Conservation (phyloP, 2,113 vertebrate species). For the Microtus oregoni region DNA sequence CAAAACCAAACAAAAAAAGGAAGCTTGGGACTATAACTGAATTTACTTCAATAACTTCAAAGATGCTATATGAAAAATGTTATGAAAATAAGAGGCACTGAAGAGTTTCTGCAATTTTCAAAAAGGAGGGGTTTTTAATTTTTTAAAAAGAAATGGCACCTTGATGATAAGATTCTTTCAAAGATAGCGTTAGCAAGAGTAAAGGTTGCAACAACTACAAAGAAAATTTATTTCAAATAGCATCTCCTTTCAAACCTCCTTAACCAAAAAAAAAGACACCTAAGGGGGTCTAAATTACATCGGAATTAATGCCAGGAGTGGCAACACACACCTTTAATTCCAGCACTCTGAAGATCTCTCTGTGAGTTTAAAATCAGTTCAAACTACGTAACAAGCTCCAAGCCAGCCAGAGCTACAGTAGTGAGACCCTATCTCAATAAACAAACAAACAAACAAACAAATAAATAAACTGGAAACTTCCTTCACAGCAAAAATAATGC, state of each 20-base stretch:
- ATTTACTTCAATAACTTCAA: conserved; percentile 62
- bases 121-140: conserved; percentile 48
- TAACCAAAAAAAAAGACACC: background rate
- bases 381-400: background rate
- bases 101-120: conserved; percentile 59
- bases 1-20: background rate
- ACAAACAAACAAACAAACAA: background rate
- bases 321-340: background rate
- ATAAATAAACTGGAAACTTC: background rate
- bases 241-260: background rate
- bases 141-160: conserved; percentile 35
- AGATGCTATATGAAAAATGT: conserved; percentile 41
- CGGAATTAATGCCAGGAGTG: background rate
- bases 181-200: conserved; percentile 37
- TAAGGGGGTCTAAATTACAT: background rate
- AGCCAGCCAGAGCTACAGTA: background rate
- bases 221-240: conserved; percentile 32
- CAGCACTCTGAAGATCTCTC: background rate
- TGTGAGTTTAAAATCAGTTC: background rate
- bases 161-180: background rate
- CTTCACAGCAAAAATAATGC: conserved; percentile 29
- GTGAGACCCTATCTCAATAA: background rate
- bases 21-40: background rate
- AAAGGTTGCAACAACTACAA: conserved; percentile 28
- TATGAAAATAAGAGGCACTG: conserved; percentile 47